A percentile compares a stretch with the other conserved stretches of the same genome.
These are phyloP conservation scores for Odontomyia ornata DNA, from an alignment of 2,888 invertebrate genomes.

Conservation along the genomic window DNA sequence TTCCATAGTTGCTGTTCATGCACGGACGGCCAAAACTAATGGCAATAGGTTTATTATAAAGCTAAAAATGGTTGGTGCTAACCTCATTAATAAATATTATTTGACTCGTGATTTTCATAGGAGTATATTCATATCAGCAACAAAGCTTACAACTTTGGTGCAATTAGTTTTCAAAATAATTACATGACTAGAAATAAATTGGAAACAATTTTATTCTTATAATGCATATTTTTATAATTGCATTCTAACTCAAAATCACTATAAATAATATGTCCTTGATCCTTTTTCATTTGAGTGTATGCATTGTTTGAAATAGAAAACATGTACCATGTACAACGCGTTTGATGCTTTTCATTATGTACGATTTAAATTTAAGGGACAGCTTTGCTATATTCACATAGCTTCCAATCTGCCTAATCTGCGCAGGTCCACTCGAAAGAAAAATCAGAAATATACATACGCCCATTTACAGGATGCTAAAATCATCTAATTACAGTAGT, in stretches of 20 bases:
- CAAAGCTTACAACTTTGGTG: no score
- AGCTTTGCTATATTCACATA: background rate
- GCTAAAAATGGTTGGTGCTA: no score
- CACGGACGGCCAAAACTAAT: no score
- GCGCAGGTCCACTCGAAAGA: conserved; percentile 4
- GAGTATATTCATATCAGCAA: no score
- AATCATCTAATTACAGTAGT: background rate
- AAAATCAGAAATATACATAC: background rate
- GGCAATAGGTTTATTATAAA: no score
- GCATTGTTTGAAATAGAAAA: background rate
- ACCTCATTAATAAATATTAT: no score
- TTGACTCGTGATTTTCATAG: no score
- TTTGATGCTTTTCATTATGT: no score
- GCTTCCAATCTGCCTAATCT: background rate
- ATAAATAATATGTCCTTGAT: conserved; percentile 6
- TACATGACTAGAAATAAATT: background rate
- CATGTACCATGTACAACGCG: conserved; percentile 25
- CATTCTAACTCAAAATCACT: background rate
- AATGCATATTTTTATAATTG: conserved; percentile 22
- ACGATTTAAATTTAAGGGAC: background rate
- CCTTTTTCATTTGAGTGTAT: background rate
- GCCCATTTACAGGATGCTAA: background rate
- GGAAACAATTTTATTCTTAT: conserved; percentile 23
- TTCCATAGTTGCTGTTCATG: no score
- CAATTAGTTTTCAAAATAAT: no score